phyloP scores from a whole-genome alignment of 2,888 invertebrate genomes.

The Ochropleura plecta region DNA sequence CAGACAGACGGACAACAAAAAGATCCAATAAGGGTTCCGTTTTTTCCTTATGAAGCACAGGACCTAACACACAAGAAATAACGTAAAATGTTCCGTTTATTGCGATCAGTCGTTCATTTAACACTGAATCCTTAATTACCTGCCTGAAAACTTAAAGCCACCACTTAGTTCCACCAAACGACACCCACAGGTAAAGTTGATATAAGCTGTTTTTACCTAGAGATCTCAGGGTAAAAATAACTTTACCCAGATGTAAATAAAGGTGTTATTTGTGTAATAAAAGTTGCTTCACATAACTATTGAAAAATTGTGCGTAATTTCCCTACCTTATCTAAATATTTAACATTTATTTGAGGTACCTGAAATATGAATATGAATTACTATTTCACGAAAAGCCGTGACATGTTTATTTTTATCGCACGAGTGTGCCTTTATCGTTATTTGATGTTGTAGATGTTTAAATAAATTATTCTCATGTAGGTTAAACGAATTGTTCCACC shows the following conservation, averaged over 20 bases:
- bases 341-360: slow-evolving; percentile 37
- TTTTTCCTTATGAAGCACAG: too few species aligned
- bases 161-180: slow-evolving; percentile 30
- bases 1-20: too few species aligned
- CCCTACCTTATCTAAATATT: slow-evolving; percentile 46
- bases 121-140: slow-evolving; percentile 29
- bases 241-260: not conserved
- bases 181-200: slow-evolving; percentile 10
- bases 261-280: slow-evolving; percentile 7
- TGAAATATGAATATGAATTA: slow-evolving; percentile 49
- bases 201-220: slow-evolving; percentile 8
- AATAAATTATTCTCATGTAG: not conserved
- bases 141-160: slow-evolving; percentile 31
- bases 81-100: not conserved
- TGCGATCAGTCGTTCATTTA: not conserved
- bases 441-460: slow-evolving; percentile 23
- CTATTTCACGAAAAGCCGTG: slow-evolving; percentile 21
- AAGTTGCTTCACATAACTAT: slow-evolving; percentile 6
- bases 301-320: slow-evolving; percentile 44
- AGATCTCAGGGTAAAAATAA: slow-evolving; percentile 16
- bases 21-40: too few species aligned
- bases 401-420: slow-evolving; percentile 36
- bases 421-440: slow-evolving; percentile 1
- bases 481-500: not conserved
- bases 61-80: too few species aligned